Base-by-base conservation (phyloP, 2,797 vertebrate genomes). In the Hydrocynus forskahlii region DNA sequence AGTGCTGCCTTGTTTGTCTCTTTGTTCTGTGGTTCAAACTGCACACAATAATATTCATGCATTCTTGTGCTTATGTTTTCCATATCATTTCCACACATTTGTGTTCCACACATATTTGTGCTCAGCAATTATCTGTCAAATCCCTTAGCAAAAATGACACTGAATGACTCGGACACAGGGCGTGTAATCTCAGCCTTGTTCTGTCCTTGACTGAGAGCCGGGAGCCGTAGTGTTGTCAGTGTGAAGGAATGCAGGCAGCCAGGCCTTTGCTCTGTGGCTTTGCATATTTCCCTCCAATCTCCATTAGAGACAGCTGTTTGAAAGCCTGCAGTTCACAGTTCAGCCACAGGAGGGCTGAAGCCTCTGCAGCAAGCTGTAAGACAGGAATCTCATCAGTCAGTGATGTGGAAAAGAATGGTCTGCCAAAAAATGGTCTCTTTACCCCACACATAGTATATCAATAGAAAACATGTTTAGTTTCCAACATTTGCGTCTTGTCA, bases 301-400 rank as follows among this genome's bases (percentile, higher is more conserved):
- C 93, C 89, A 93, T 94, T 92, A 91, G 82, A 92, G 90, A 89
- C 92, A 93, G 92, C 91, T 92, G 89, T 93, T 87, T 88, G 73
- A 75, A 77, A 84, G 62, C 62, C 2, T 78, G 79, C 25, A 48
- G 16, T 83, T 78, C 25, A 17, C 81, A 45, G 48, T 71, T 21
- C 9, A 14, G 7, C 89, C 90, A 88, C 87, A 87, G 91, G 91
- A 89, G 87, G 90, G 62, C 4, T 35, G 35, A 35, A 35, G 35
- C 35, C 35, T 35, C 35, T 35, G 35, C 35, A 35, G 4, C 35
- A 48, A 48, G 7, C 45, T 48, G 45, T 8, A 48, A 48, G 7
- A 48, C 7, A 48, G 7, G 7, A 12, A 48, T 43, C 38, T 81
- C 13, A 38, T 63, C 29, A 25, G 12, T 8, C 35, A 48, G 45